phyloP scores from a whole-genome alignment of 2,888 invertebrate species.

The Ptycholaimellus sp. region DNA sequence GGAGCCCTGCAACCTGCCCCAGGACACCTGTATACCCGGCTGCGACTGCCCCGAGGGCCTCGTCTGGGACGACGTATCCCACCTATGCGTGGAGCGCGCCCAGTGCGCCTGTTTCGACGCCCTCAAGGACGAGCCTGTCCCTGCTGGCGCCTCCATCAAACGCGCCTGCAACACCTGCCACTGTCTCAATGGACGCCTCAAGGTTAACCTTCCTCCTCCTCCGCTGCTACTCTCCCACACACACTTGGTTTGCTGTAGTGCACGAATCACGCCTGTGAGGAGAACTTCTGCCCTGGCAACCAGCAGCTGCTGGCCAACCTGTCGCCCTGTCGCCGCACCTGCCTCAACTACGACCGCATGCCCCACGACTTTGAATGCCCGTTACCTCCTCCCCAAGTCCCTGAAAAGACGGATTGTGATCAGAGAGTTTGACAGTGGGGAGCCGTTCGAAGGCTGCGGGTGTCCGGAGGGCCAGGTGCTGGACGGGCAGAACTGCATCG shows the following conservation, averaged over 20 bases:
- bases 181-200: not conserved
- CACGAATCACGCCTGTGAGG: not conserved
- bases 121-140: not conserved
- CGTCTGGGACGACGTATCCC: slow-evolving; percentile 37
- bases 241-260: not conserved
- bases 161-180: slow-evolving; percentile 7
- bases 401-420: no score
- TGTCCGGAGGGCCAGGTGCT: slow-evolving; percentile 53
- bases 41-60: slow-evolving; percentile 62
- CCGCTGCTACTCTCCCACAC: no score
- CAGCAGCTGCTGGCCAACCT: slow-evolving; percentile 3
- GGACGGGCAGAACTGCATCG: slow-evolving; percentile 37
- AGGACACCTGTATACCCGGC: slow-evolving; percentile 48
- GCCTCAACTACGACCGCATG: slow-evolving; percentile 6
- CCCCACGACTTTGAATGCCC: slow-evolving; percentile 1
- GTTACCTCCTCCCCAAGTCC: no score
- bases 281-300: slow-evolving; percentile 6
- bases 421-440: no score
- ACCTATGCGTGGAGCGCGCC: slow-evolving; percentile 1
- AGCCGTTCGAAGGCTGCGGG: slow-evolving; percentile 37
- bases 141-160: slow-evolving; percentile 1
- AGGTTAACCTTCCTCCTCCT: no score
- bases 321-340: slow-evolving; percentile 4
- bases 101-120: slow-evolving; percentile 5
- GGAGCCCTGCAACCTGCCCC: slow-evolving; percentile 8